Evolutionary conservation across 2,888 invertebrate genomes (phyloP).

Genomic region (Hymenopus coronatus): DNA sequence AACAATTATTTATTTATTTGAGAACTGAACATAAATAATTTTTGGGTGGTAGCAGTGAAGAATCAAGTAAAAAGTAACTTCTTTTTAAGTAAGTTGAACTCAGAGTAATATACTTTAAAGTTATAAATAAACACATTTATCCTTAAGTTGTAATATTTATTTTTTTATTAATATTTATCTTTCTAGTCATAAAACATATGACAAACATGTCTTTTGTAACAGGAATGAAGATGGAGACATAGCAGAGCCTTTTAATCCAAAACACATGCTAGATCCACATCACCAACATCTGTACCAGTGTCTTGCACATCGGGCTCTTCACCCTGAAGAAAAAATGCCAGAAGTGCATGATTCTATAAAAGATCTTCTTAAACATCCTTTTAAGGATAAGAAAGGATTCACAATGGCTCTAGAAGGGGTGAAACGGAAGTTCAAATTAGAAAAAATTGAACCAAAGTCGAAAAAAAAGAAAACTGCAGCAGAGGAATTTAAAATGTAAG

Average conservation of each 20-base stretch:
- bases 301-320: conserved; percentile 57
- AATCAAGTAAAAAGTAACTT: too few species aligned
- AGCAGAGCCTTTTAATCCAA: conserved; percentile 48
- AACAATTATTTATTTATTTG: too few species aligned
- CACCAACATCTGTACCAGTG: conserved; percentile 56
- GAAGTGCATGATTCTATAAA: conserved; percentile 46
- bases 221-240: conserved; percentile 48
- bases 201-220: background rate
- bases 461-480: conserved; percentile 23
- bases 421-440: conserved; percentile 49
- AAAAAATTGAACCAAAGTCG: conserved; percentile 43
- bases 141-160: too few species aligned
- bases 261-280: conserved; percentile 54
- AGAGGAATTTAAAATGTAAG: conserved; percentile 29
- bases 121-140: too few species aligned
- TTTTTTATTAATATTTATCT: too few species aligned
- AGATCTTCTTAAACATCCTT: background rate
- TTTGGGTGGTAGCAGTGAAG: too few species aligned
- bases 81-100: too few species aligned
- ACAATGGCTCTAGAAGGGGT: background rate
- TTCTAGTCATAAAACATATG: too few species aligned
- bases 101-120: too few species aligned
- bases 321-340: conserved; percentile 59
- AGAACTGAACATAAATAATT: too few species aligned
- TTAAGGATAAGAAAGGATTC: background rate